A percentile compares a stretch with the other conserved stretches of the same genome.
Conservation (phyloP, 2,113 vertebrate species). For the Picathartes gymnocephalus region DNA sequence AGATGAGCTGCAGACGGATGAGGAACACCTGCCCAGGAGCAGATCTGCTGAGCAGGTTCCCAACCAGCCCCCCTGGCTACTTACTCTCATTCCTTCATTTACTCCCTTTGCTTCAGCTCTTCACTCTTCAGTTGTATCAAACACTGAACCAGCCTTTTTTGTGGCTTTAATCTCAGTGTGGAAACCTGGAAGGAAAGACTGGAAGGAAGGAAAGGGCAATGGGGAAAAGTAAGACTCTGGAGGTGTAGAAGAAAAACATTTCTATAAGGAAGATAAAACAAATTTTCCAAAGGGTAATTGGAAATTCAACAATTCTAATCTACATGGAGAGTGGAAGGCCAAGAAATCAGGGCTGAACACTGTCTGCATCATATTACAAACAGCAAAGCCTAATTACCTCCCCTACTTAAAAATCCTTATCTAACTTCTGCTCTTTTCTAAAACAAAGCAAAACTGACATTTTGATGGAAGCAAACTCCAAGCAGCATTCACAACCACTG, state of each 20-base stretch:
- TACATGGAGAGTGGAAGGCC: not conserved
- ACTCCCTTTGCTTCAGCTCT: not conserved
- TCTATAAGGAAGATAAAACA: not conserved
- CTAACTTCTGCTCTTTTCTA: not conserved
- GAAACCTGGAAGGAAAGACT: constrained; percentile 36
- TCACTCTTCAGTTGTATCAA: not conserved
- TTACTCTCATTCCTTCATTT: not conserved
- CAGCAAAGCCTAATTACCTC: not conserved
- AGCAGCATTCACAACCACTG: not conserved
- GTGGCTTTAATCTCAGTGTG: not conserved
- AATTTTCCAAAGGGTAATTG: not conserved
- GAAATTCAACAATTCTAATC: not conserved
- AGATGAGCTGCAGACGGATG: rapidly evolving
- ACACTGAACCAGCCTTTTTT: not conserved
- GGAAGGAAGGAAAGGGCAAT: not conserved
- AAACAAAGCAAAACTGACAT: not conserved
- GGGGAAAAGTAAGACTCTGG: not conserved
- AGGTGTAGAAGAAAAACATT: not conserved
- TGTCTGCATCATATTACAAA: not conserved
- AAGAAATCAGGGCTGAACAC: not conserved
- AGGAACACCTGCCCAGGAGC: not conserved
- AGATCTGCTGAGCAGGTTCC: not conserved
- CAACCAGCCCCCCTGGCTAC: not conserved
- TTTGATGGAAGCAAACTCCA: not conserved
- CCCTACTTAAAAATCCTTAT: not conserved